A percentile compares a stretch with the other conserved stretches of the same genome.
Evolutionary conservation across 2,797 vertebrate species (phyloP).

Genomic region (Pipistrellus kuhlii): DNA sequence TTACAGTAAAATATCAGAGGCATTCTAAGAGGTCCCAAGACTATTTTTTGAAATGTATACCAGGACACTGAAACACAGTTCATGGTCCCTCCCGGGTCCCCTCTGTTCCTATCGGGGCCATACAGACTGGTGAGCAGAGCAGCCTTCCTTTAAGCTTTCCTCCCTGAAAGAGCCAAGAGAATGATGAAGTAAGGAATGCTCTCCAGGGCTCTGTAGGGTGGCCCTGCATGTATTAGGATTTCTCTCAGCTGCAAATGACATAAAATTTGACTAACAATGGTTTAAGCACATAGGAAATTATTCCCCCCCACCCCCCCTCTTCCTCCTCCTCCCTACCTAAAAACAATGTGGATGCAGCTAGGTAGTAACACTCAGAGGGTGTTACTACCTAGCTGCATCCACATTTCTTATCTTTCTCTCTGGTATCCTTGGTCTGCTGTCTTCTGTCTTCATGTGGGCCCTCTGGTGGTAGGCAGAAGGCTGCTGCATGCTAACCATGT

Average conservation of each 20-base stretch:
- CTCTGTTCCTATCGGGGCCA: background rate
- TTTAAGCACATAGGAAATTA: background rate
- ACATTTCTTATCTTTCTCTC: background rate
- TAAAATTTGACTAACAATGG: background rate
- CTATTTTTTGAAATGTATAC: background rate
- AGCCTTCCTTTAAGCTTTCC: background rate
- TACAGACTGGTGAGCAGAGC: background rate
- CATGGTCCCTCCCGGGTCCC: background rate
- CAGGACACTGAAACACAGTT: background rate
- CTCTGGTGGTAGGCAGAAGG: background rate
- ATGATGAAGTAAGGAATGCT: background rate
- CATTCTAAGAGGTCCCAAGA: background rate
- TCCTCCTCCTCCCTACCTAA: background rate
- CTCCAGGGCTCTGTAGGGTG: background rate
- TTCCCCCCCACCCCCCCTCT: accelerated
- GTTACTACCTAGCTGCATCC: no score
- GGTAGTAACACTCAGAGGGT: background rate
- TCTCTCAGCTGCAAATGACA: background rate
- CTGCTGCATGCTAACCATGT: background rate
- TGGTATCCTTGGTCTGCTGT: background rate
- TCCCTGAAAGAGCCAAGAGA: background rate
- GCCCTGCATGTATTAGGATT: background rate
- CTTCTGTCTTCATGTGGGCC: background rate
- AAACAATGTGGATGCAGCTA: background rate
- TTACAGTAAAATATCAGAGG: background rate